Evolutionary conservation across 2,113 vertebrate species (phyloP).

Genomic region (Scomber colias): DNA sequence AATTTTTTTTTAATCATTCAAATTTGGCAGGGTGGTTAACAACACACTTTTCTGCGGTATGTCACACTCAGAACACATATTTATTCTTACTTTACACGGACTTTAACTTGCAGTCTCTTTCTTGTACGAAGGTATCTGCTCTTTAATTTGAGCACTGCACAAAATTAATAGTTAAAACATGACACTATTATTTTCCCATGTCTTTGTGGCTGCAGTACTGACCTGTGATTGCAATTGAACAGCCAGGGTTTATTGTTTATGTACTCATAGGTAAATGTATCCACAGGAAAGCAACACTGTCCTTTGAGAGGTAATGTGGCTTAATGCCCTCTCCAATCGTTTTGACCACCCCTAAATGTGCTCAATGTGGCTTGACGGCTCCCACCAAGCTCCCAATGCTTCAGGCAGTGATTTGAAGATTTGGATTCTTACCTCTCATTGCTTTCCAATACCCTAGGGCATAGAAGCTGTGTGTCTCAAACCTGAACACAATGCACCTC

Average conservation of each 20-base stretch:
- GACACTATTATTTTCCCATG: background rate
- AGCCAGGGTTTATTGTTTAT: constrained; percentile 46
- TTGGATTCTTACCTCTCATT: constrained; percentile 54
- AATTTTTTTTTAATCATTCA: too few relatives aligned
- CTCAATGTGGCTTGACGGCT: constrained; percentile 71
- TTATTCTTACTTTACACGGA: too few relatives aligned
- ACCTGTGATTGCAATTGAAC: constrained; percentile 57
- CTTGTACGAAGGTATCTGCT: background rate
- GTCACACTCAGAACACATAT: too few relatives aligned
- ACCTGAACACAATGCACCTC: constrained; percentile 29
- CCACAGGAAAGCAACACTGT: constrained; percentile 35
- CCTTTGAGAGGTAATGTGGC: constrained; percentile 65
- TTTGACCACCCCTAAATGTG: constrained; percentile 59
- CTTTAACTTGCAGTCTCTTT: background rate
- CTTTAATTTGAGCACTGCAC: background rate
- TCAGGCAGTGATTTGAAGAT: constrained; percentile 58
- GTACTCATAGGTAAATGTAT: constrained; percentile 52
- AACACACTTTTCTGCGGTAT: too few relatives aligned
- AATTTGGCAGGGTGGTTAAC: too few relatives aligned
- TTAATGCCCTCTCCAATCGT: constrained; percentile 68
- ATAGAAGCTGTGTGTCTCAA: constrained; percentile 29
- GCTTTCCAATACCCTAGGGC: constrained; percentile 44
- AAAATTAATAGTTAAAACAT: constrained; percentile 27
- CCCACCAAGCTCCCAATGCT: constrained; percentile 51
- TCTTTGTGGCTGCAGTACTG: constrained; percentile 27